phyloP scores from a whole-genome alignment of 2,113 vertebrate species.

The Calidris pugnax region DNA sequence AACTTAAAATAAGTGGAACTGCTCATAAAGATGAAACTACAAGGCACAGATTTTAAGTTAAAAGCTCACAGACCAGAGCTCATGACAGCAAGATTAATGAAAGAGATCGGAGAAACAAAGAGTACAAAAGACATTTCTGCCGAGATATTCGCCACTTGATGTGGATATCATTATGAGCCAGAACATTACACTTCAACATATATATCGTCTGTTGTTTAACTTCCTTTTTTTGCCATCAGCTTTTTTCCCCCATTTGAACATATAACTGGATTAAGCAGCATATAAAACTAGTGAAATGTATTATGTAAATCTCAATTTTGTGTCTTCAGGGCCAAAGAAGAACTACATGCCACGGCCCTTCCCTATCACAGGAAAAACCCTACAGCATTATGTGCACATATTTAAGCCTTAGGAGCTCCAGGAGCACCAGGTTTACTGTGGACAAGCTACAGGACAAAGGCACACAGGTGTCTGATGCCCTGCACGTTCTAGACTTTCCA shows the following conservation, averaged over 20 bases:
- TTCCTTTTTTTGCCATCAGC: not conserved
- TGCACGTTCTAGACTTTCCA: not conserved
- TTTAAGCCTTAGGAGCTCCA: not conserved
- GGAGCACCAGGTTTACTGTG: not conserved
- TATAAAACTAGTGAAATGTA: not conserved
- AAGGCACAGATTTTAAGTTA: not conserved
- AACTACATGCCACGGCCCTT: not conserved
- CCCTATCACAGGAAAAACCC: not conserved
- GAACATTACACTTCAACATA: not conserved
- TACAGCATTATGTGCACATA: fast-evolving
- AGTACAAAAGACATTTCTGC: not conserved
- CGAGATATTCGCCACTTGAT: not conserved
- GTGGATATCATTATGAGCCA: not conserved
- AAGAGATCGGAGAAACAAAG: not conserved
- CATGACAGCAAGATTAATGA: not conserved
- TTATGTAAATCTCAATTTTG: not conserved
- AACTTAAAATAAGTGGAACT: not conserved
- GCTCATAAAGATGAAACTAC: not conserved
- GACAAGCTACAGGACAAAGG: not conserved
- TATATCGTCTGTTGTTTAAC: not conserved
- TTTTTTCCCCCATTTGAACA: not conserved
- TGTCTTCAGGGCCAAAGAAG: not conserved
- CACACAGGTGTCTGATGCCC: not conserved
- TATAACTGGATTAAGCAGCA: not conserved
- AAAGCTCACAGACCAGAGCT: not conserved